Conservation (phyloP, 2,888 invertebrate species). For the Lithophane socia region DNA sequence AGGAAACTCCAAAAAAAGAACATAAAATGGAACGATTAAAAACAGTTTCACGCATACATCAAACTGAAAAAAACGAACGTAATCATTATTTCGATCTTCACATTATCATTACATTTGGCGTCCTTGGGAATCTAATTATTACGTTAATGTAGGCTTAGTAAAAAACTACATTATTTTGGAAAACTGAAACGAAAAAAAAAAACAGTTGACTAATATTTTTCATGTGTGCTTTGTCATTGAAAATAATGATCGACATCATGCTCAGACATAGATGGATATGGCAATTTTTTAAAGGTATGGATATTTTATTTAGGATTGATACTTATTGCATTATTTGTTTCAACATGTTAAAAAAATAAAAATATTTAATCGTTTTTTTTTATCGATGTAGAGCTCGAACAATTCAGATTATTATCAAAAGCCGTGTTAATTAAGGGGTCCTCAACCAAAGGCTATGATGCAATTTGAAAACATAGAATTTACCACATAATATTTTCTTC, state of each 20-base stretch:
- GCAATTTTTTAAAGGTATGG: too few species aligned
- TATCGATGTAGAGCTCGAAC: too few species aligned
- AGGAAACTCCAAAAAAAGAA: constrained; percentile 52
- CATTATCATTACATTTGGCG: constrained; percentile 55
- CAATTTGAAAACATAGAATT: constrained; percentile 16
- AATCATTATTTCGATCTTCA: constrained; percentile 61
- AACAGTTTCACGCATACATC: constrained; percentile 55
- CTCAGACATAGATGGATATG: background rate
- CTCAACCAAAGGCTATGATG: background rate
- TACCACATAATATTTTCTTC: background rate
- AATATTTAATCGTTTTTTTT: too few species aligned
- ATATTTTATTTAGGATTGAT: too few species aligned
- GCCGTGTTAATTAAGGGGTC: too few species aligned
- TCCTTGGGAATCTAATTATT: constrained; percentile 61
- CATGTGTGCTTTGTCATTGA: background rate
- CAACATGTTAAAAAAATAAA: too few species aligned
- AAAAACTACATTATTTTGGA: constrained; percentile 34
- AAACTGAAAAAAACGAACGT: constrained; percentile 45
- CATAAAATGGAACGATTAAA: constrained; percentile 48
- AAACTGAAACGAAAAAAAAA: background rate
- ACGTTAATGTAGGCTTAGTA: constrained; percentile 32
- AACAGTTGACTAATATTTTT: constrained; percentile 22
- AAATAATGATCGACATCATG: background rate
- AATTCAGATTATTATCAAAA: too few species aligned
- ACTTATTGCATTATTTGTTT: too few species aligned